Base-by-base conservation (phyloP, 2,888 invertebrate genomes). In the Scaptomyza flava region DNA sequence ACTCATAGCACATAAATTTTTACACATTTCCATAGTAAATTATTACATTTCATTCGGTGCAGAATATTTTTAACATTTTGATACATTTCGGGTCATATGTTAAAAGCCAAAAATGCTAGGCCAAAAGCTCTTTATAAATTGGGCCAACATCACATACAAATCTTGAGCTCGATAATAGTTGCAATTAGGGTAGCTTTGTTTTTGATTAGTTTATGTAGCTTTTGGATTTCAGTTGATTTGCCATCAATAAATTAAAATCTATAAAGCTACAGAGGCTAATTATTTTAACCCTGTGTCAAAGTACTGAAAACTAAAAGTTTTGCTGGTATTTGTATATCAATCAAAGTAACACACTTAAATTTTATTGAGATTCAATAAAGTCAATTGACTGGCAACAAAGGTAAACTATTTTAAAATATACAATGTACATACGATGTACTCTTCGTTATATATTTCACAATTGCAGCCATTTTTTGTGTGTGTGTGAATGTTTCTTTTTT, bases 21-120 rank as follows among this genome's bases (percentile, higher is more conserved):
- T 79, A 69, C 81, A 83, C 61, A 81, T 84, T 84, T 77, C 72
- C 80, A 82, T 80, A 70, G 76, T 70, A 78, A 82, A 79, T 80
- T 81, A 77, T 80, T 82, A 69, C 77, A 54, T 69, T 73, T 68
- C 72, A 62, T 66, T 61, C 68, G 58, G 53, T 59, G 41, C 66
- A 57, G 66, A 45, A 27, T 31, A 4, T 31, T 58, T 63, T n/a
- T 6, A 41, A 23, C 53, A 34, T 31, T 62, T 68, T 82, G 77
- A 81, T 80, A 74, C 67, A 82, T 78, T 62, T 43, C 11, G 11
- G 14, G 36, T 47, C 74, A 75, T 81, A 70, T 77, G 58, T 80
- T 79, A 43, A 38, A 46, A 42, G 27, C 61, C 57, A 38, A 48
- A 68, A 50, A 6, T 53, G 54, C 43, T 52, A 8, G 20, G n/a